Percentiles rank a stretch among this genome's conserved stretches.
phyloP scores from a whole-genome alignment of 2,797 vertebrate genomes.

The Macropodus opercularis region DNA sequence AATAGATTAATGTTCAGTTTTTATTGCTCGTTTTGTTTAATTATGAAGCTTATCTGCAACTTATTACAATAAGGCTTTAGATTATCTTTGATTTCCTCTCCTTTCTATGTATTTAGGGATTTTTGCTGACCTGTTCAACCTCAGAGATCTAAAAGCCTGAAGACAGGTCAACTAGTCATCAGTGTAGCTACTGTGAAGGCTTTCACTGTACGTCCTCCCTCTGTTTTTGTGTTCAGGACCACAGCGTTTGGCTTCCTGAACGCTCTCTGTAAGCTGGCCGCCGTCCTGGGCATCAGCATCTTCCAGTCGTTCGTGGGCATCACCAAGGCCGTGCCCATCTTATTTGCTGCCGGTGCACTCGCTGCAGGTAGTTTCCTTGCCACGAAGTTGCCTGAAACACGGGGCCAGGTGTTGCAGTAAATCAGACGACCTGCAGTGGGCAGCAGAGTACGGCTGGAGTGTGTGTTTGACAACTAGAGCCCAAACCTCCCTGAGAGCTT shows the following conservation, averaged over 20 bases:
- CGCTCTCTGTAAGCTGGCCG: conserved; percentile 93
- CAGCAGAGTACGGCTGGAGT: conserved; percentile 57
- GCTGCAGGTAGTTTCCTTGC: conserved; percentile 94
- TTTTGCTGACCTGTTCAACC: neutral
- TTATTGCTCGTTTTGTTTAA: too few species aligned
- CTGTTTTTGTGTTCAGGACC: conserved; percentile 78
- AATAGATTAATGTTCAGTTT: too few species aligned
- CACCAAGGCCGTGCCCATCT: conserved; percentile 94
- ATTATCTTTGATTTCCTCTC: too few species aligned
- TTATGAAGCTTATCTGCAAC: too few species aligned
- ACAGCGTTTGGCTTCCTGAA: conserved; percentile 97
- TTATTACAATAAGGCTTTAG: too few species aligned
- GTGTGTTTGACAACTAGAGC: conserved; percentile 50
- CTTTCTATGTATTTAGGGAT: too few species aligned
- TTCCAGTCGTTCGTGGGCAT: conserved; percentile 97
- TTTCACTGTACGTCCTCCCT: conserved; percentile 8
- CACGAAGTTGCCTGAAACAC: conserved; percentile 92
- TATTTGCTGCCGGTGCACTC: conserved; percentile 90
- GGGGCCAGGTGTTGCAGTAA: conserved; percentile 95
- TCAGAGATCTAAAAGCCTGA: neutral
- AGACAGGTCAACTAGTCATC: neutral
- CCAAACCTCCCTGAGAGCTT: conserved; percentile 61
- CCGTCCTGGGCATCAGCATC: conserved; percentile 96
- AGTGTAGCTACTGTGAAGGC: neutral
- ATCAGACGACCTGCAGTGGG: conserved; percentile 51